A percentile compares a stretch with the other conserved stretches of the same genome.
Evolutionary conservation across 2,113 vertebrate genomes (phyloP).

Genomic region (Lanius collurio): DNA sequence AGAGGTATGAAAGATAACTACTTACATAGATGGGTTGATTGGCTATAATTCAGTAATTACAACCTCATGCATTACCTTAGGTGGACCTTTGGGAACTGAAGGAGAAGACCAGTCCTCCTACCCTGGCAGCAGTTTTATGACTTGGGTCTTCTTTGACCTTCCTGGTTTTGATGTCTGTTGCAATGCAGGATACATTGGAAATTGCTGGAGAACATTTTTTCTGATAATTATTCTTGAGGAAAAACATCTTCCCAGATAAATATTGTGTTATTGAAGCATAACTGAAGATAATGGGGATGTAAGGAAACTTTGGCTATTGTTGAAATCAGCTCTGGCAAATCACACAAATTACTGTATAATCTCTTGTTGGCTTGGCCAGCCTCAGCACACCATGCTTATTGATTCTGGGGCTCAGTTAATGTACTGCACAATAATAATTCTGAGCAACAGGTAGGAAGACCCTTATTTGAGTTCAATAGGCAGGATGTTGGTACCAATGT

Average conservation of each 20-base stretch:
- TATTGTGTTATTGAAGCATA: accelerated
- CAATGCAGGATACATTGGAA: not conserved
- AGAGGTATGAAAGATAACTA: not conserved
- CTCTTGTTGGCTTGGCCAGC: not conserved
- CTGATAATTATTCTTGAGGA: not conserved
- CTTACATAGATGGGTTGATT: not conserved
- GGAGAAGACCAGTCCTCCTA: not conserved
- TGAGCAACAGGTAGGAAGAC: not conserved
- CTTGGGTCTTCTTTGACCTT: not conserved
- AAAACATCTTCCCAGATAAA: not conserved
- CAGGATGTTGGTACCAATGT: not conserved
- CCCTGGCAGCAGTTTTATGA: not conserved
- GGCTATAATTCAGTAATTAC: not conserved
- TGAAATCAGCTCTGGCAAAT: not conserved
- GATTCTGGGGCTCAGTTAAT: not conserved
- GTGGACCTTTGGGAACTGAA: not conserved
- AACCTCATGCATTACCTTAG: accelerated
- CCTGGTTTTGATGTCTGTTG: not conserved
- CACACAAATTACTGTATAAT: not conserved
- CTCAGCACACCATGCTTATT: not conserved
- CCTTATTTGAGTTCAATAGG: not conserved
- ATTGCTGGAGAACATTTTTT: not conserved
- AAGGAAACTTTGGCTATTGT: not conserved
- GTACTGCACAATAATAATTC: not conserved
- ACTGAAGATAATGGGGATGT: not conserved